phyloP scores from a whole-genome alignment of 2,888 invertebrate genomes.

The Physocephala rufipes region DNA sequence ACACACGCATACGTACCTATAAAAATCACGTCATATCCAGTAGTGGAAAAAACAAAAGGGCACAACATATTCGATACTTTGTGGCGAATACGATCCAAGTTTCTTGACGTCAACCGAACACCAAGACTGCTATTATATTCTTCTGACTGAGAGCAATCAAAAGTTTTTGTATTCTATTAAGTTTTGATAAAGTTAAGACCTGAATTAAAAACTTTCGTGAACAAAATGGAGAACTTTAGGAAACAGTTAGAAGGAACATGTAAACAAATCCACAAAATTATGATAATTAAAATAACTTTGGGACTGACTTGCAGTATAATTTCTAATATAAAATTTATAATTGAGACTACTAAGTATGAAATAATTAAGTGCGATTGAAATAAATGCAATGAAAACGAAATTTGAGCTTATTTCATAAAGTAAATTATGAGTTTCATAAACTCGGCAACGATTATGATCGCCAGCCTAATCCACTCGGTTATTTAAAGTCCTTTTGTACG shows the following conservation, averaged over 20 bases:
- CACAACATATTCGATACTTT: neutral
- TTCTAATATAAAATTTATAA: no score
- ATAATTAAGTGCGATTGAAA: no score
- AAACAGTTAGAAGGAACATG: neutral
- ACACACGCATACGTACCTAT: neutral
- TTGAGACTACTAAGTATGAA: no score
- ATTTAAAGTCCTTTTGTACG: no score
- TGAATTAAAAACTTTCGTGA: neutral
- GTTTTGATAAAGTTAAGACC: conserved; percentile 14
- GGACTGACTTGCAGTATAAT: neutral
- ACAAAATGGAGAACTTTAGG: neutral
- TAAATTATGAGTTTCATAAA: no score
- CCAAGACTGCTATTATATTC: neutral
- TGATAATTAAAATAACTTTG: neutral
- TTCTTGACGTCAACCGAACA: neutral
- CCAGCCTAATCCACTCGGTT: no score
- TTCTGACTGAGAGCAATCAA: neutral
- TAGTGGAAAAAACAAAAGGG: neutral
- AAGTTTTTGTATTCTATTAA: conserved; percentile 15
- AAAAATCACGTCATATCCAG: neutral
- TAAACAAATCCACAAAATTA: neutral
- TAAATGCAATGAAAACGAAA: no score
- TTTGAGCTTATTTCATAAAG: no score
- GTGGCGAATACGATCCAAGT: neutral
- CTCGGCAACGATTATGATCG: no score